These are phyloP conservation scores for Montipora sp. DNA, from an alignment of 64 coral and sea anemone genomes.

Conservation along the genomic window DNA sequence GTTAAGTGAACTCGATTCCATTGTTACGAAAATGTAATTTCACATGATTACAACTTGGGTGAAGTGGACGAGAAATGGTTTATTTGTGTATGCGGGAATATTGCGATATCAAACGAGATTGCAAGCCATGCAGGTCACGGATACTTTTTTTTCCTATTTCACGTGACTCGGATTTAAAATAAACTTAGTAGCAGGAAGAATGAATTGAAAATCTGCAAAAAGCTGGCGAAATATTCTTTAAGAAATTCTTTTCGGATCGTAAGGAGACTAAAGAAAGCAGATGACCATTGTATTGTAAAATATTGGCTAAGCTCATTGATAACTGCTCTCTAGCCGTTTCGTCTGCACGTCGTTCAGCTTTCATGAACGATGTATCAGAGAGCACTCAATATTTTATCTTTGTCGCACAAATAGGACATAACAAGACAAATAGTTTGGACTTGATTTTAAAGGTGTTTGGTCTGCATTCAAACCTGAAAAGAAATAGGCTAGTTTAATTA, in stretches of 20 bases:
- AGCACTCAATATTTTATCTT: too few relatives aligned
- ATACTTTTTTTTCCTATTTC: not conserved
- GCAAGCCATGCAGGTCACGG: not conserved
- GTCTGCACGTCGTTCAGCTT: not conserved
- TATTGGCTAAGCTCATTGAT: not conserved
- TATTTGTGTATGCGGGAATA: not conserved
- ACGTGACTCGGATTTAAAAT: not conserved
- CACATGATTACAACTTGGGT: too few relatives aligned
- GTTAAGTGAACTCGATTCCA: not conserved
- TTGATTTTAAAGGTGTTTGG: too few relatives aligned
- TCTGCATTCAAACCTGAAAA: too few relatives aligned
- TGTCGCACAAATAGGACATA: too few relatives aligned
- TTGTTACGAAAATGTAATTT: too few relatives aligned
- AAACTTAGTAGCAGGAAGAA: not conserved
- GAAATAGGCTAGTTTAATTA: too few relatives aligned
- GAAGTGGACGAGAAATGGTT: not conserved
- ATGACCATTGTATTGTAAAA: not conserved
- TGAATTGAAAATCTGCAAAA: not conserved
- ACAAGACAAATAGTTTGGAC: too few relatives aligned
- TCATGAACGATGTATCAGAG: too few relatives aligned
- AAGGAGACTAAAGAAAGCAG: not conserved
- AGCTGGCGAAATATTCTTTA: not conserved
- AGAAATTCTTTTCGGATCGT: not conserved
- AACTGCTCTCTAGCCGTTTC: not conserved
- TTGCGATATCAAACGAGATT: not conserved